Base-by-base conservation (phyloP, 2,888 invertebrate genomes). In the Cheilosia vernalis region DNA sequence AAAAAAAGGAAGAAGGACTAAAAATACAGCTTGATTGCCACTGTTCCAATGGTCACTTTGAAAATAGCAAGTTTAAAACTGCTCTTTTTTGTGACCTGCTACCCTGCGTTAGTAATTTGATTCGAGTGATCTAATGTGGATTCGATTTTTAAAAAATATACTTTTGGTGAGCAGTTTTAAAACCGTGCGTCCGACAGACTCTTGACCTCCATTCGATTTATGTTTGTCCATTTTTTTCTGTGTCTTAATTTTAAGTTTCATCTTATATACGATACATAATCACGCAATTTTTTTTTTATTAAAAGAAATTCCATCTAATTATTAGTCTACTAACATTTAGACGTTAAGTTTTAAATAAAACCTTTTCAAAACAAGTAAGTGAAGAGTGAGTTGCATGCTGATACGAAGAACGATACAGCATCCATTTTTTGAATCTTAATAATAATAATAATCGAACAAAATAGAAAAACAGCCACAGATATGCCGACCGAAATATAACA, bases 341-440 rank as follows among this genome's bases (percentile, higher is more conserved):
- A 67, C 47, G 15, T 81, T 72, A 76, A 76, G 67, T 81, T 64
- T 19, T 81, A 85, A 85, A 81, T 76, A 67, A 81, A 61, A 63
- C 30, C 9, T 70, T 63, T 47, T 27, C 21, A 40, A 55, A 58
- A 24, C 15, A 19, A 61, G 60, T 64, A 82, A 64, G 37, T 37
- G 44, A 63, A 76, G 81, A 85, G 85, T 81, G 85, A 85, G 85
- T 85, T 85, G 85, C 85, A 85, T 85, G 85, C 85, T 77, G 85
- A 72, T 85, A 85, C 85, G 85, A 76, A 85, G 81, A 85, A 76
- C 80, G 61, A 81, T 76, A 85, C 85, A 85, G 85, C 85, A 72
- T 81, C 85, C 64, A 63, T 61, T 42, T 64, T 64, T 82, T 66
- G 47, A 37, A 37, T 37, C 13, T 13, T 37, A 37, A 30, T 30